phyloP scores from a whole-genome alignment of 2,113 vertebrate species.

The Vicugna pacos region DNA sequence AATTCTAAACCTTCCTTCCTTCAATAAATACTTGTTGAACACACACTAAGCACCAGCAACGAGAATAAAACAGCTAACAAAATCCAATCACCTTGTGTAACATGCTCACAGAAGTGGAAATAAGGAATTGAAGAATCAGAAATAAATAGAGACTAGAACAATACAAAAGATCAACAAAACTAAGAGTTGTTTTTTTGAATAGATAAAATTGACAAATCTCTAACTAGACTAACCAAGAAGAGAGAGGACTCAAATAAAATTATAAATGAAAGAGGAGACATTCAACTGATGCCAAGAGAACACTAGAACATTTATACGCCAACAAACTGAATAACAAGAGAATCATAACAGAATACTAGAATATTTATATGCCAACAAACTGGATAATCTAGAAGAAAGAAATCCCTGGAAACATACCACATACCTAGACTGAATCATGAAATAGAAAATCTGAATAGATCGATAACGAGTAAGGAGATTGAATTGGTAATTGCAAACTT shows the following conservation, averaged over 20 bases:
- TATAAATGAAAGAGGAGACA: background rate
- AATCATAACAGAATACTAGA: background rate
- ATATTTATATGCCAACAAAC: background rate
- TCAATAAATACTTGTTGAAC: background rate
- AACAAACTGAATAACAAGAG: background rate
- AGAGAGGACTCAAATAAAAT: background rate
- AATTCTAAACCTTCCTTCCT: background rate
- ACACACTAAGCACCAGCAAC: background rate
- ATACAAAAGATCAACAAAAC: background rate
- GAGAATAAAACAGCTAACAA: constrained; percentile 38
- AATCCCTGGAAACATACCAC: background rate
- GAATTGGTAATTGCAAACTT: background rate
- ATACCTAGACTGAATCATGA: background rate
- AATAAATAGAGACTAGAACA: background rate
- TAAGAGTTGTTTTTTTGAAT: background rate
- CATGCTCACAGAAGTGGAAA: background rate
- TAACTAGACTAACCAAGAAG: background rate
- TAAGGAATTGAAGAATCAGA: background rate
- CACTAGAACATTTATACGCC: background rate
- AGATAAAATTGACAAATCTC: background rate
- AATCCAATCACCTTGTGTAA: background rate
- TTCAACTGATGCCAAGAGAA: background rate
- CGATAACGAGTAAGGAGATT: background rate
- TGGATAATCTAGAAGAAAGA: background rate
- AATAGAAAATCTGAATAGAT: background rate